Evolutionary conservation across 2,113 vertebrate genomes (phyloP).

Genomic region (Daboia siamensis): DNA sequence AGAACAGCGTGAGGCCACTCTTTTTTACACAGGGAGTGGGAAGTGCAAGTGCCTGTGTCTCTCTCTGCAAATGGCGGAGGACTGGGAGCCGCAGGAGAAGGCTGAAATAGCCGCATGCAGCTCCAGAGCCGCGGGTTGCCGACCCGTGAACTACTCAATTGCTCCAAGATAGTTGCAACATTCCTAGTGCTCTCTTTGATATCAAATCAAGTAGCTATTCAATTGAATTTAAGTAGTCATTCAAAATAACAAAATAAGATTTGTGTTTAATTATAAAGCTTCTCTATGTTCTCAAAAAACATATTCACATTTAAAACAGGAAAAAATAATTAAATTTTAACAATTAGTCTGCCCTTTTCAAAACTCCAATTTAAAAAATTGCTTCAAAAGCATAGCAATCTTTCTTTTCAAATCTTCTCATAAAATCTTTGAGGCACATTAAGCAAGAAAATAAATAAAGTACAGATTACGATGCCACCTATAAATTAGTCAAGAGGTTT

Average conservation of each 20-base stretch:
- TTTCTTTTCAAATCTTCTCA: neutral
- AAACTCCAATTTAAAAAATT: neutral
- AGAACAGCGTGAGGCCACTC: too few relatives aligned
- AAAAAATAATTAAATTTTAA: neutral
- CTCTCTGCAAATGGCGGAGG: too few relatives aligned
- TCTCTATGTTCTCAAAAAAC: neutral
- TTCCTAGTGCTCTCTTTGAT: neutral
- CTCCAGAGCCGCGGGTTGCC: too few relatives aligned
- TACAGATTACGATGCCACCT: neutral
- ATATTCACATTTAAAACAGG: neutral
- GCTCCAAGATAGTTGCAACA: neutral
- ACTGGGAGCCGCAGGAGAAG: too few relatives aligned
- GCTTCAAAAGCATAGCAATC: neutral
- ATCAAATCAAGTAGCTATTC: neutral
- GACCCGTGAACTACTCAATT: neutral
- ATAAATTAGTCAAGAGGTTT: neutral
- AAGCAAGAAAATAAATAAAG: neutral
- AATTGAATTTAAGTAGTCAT: neutral
- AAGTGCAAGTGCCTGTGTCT: too few relatives aligned
- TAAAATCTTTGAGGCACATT: neutral
- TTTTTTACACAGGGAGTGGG: too few relatives aligned
- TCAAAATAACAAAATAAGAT: neutral
- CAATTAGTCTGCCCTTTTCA: neutral
- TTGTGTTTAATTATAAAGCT: neutral
- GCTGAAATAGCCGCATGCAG: too few relatives aligned